Evolutionary conservation across 2,113 vertebrate genomes (phyloP).

Genomic region (Oenanthe melanoleuca): DNA sequence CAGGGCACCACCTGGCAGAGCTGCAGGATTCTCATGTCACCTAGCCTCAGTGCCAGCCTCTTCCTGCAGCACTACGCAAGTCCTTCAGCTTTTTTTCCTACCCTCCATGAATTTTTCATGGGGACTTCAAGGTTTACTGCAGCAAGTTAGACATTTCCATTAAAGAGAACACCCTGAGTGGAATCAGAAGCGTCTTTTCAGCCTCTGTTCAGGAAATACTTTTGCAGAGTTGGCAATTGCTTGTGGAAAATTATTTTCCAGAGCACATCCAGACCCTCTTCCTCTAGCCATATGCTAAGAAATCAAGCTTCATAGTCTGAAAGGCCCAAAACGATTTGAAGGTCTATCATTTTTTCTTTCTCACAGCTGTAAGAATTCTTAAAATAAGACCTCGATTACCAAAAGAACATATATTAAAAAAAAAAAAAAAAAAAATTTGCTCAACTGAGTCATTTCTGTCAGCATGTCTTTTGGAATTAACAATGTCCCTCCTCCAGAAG

Average conservation of each 20-base stretch:
- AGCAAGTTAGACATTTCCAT: conserved; percentile 35
- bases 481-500: neutral
- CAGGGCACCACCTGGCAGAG: conserved; percentile 20
- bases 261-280: conserved; percentile 36
- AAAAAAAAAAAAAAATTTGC: neutral
- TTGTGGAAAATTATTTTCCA: conserved; percentile 51
- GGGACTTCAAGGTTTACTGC: conserved; percentile 27
- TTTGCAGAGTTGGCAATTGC: conserved; percentile 20
- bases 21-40: neutral
- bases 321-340: neutral
- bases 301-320: conserved; percentile 2
- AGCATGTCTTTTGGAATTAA: conserved; percentile 1
- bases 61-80: neutral
- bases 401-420: neutral
- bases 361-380: conserved; percentile 31
- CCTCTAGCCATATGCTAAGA: conserved; percentile 44
- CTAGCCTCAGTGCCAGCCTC: neutral
- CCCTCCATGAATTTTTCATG: conserved; percentile 40
- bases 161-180: conserved; percentile 13
- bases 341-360: conserved; percentile 31
- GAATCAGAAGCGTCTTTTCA: conserved; percentile 36
- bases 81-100: neutral
- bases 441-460: conserved; percentile 17
- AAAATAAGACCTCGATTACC: neutral
- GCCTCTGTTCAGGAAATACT: conserved; percentile 20